A percentile compares a stretch with the other conserved stretches of the same genome.
These are phyloP conservation scores for Papilio machaon DNA, from an alignment of 1,140 invertebrate genomes.

Conservation along the genomic window DNA sequence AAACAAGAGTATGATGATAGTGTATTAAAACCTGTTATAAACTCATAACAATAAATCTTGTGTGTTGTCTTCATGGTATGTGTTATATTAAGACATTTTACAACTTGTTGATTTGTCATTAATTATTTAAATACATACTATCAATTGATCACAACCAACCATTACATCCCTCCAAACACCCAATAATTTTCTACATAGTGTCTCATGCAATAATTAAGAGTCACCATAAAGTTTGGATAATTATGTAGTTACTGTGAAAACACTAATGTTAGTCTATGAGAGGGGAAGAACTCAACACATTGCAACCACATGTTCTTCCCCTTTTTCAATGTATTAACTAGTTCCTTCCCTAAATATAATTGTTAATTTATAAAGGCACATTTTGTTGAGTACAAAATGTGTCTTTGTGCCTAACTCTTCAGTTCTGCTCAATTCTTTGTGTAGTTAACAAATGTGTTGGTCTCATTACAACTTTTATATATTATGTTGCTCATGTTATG, in stretches of 20 bases:
- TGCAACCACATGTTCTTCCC: not conserved
- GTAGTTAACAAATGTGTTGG: not conserved
- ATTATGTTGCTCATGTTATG: not conserved
- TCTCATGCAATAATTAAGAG: not conserved
- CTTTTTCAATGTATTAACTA: not conserved
- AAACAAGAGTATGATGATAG: constrained; percentile 42
- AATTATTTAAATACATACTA: not conserved
- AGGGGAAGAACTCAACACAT: not conserved
- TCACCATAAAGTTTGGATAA: not conserved
- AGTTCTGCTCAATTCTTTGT: not conserved
- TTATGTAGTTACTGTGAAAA: not conserved
- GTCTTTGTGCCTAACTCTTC: not conserved
- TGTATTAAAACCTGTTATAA: constrained; percentile 20
- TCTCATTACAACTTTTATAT: not conserved
- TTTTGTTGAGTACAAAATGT: not conserved
- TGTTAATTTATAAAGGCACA: not conserved
- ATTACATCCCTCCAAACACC: not conserved
- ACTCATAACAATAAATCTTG: not conserved
- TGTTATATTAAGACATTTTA: not conserved
- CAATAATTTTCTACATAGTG: not conserved
- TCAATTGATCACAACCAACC: not conserved
- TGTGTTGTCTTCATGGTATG: not conserved
- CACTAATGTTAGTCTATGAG: not conserved
- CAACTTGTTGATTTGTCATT: not conserved
- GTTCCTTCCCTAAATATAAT: not conserved